Base-by-base conservation (phyloP, 2,113 vertebrate genomes). In the Leptocoma aspasia region DNA sequence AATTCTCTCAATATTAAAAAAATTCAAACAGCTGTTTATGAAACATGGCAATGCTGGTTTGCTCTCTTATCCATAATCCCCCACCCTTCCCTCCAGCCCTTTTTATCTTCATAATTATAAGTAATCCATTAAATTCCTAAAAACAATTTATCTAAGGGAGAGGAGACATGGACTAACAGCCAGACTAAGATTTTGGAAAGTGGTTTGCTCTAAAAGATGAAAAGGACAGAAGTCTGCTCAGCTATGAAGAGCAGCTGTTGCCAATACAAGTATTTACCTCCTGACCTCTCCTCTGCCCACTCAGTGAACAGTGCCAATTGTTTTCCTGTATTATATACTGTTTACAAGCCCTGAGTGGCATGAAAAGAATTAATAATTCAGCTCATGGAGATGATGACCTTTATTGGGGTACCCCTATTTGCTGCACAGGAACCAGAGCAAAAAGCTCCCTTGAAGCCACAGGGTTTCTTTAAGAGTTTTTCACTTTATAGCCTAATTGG, bases 401-500 rank as follows among this genome's bases (percentile, higher is more conserved):
- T 97, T 96, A 89, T 97, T 98, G 98, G 97, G 96, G 96, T 97
- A 90, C 82, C 98, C 94, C 97, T 97, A 82, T 96, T 97, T 97
- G 90, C 89, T 82, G 94, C 97, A 97, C 81, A 98, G 95, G 96
- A 98, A 96, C 95, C 94, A 95, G 96, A 97, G 97, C 89, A 92
- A 96, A 95, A 94, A 92, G 91, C 90, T 95, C 91, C 92, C 95
- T 94, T 96, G 71, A 98, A 98, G 97, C 95, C 97, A 94, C 87
- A 77, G 96, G 94, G 86, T 93, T 95, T 97, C 97, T 94, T 97
- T 97, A 91, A 97, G 95, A 97, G 96, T 97, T 96, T 96, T 97
- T 97, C 97, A 95, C 97, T 99, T 99, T 99, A 99, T 98, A 98
- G 97, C 98, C 98, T 98, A 98, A 99, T 98, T 98, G 97, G 97